phyloP scores from a whole-genome alignment of 2,113 vertebrate species.

The Notothenia coriiceps region DNA sequence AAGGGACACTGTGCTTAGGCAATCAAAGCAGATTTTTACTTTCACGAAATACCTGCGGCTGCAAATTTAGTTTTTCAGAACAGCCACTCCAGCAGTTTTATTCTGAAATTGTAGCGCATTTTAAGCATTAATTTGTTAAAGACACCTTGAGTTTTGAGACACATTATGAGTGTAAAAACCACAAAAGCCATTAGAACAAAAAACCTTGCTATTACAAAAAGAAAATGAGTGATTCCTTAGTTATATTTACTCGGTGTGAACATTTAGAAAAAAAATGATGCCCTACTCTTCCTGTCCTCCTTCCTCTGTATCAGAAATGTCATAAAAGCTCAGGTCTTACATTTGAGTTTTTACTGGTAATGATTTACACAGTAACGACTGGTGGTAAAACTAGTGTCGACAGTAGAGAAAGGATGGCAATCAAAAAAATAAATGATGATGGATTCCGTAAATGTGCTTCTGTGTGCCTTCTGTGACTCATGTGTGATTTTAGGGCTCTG shows the following conservation, averaged over 20 bases:
- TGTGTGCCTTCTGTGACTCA: conserved; percentile 5
- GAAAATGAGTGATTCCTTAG: conserved; percentile 17
- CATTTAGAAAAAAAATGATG: conserved; percentile 44
- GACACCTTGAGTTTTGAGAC: conserved; percentile 34
- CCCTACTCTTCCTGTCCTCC: conserved; percentile 40
- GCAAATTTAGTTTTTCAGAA: conserved; percentile 20
- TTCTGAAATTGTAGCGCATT: conserved; percentile 38
- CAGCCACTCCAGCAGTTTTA: conserved; percentile 41
- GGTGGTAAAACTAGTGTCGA: conserved; percentile 37
- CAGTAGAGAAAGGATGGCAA: conserved; percentile 39
- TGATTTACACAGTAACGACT: conserved; percentile 43
- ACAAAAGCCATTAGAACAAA: conserved; percentile 45
- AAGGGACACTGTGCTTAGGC: conserved; percentile 34
- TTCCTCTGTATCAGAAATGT: conserved; percentile 36
- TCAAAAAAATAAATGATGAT: conserved; percentile 51
- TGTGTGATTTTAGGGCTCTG: conserved; percentile 15
- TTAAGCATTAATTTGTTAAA: conserved; percentile 52
- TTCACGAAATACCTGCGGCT: conserved; percentile 50
- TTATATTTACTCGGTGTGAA: conserved; percentile 48
- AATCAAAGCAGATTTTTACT: conserved; percentile 57
- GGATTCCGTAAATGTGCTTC: conserved; percentile 30
- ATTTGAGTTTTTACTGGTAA: conserved; percentile 31
- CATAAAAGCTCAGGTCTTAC: conserved; percentile 36
- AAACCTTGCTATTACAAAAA: conserved; percentile 13
- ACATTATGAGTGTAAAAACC: conserved; percentile 22